Conservation (phyloP, 2,888 invertebrate species). For the Netelia fuscicornis region DNA sequence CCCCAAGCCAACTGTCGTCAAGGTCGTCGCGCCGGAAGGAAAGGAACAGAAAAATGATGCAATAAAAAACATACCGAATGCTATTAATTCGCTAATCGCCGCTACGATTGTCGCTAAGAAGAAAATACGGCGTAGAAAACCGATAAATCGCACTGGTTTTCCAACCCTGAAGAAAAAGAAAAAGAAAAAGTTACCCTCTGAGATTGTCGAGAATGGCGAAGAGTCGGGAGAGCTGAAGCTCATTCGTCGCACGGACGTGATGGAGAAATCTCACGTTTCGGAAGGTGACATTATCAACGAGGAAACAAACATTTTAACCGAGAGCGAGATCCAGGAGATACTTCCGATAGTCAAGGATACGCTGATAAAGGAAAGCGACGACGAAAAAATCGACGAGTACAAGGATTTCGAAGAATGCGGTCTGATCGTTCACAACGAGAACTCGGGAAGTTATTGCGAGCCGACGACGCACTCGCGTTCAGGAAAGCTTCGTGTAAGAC, state of each 20-base stretch:
- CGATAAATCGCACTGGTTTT: conserved; percentile 95
- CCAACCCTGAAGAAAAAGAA: conserved; percentile 94
- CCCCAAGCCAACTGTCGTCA: conserved; percentile 40
- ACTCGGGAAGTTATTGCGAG: conserved; percentile 70
- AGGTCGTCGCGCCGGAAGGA: conserved; percentile 45
- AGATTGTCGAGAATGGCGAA: conserved; percentile 52
- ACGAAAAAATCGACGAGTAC: conserved; percentile 62
- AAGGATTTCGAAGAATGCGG: conserved; percentile 71
- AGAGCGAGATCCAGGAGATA: conserved; percentile 66
- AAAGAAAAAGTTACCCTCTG: conserved; percentile 86
- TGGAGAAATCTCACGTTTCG: conserved; percentile 48
- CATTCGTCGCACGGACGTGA: conserved; percentile 58
- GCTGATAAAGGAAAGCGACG: conserved; percentile 56
- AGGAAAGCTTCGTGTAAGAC: conserved; percentile 79
- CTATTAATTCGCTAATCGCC: conserved; percentile 71
- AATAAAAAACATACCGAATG: conserved; percentile 29
- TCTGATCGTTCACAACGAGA: conserved; percentile 27
- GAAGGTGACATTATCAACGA: conserved; percentile 61
- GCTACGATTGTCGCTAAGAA: conserved; percentile 83
- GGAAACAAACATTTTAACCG: conserved; percentile 60
- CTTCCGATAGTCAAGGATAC: conserved; percentile 68
- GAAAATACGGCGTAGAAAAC: conserved; percentile 89
- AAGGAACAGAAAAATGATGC: conserved; percentile 57
- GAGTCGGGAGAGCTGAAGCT: conserved; percentile 55
- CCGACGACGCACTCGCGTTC: conserved; percentile 72